Base-by-base conservation (phyloP, 2,797 vertebrate species). In the Notoglanidium macrostoma region DNA sequence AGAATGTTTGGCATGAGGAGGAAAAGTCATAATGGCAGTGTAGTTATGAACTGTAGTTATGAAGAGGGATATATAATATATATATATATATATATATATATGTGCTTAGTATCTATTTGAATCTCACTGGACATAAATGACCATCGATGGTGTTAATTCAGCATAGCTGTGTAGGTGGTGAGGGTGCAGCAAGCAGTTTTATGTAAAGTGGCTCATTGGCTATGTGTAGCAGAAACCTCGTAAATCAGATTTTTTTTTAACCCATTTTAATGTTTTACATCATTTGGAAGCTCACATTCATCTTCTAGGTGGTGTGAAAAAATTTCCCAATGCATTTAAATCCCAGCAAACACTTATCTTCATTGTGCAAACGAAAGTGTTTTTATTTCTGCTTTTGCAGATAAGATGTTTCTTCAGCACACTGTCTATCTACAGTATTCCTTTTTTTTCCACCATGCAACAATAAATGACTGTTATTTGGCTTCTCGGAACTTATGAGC, bases 161-260 rank as follows among this genome's bases (percentile, higher is more conserved):
- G 54, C 65, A 54, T 83, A 7, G 44, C 10, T 51, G 57, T 73
- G 77, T 81, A 86, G 51, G 65, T 86, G 77, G 29, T 81, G 40
- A 68, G 46, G 70, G 70, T 74, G 44, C 61, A 83, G 51, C 68
- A 84, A 35, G 29, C 32, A 74, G 90, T 91, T 91, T 91, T 91
- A 92, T 74, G 68, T 84, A 84, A 84, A 84, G 68, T 84, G 83
- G 83, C 68, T 59, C 29, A 84, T 84, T 84, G 83, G 83, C 68
- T 21, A 19, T 44, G 35, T 44, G 54, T 35, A n/a, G 63, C 67
- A 46, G 83, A 73, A 73, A 12, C 54, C 32, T 73, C 8, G 23
- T 73, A 59, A 59, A 84, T 73, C 83, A 57, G 83, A 72, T 59
- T 84, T 55, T 44, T 49, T 35, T 35, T 35, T 35, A 35, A 29